A percentile compares a stretch with the other conserved stretches of the same genome.
phyloP scores from a whole-genome alignment of 2,888 invertebrate genomes.

The Tetramorium bicarinatum region DNA sequence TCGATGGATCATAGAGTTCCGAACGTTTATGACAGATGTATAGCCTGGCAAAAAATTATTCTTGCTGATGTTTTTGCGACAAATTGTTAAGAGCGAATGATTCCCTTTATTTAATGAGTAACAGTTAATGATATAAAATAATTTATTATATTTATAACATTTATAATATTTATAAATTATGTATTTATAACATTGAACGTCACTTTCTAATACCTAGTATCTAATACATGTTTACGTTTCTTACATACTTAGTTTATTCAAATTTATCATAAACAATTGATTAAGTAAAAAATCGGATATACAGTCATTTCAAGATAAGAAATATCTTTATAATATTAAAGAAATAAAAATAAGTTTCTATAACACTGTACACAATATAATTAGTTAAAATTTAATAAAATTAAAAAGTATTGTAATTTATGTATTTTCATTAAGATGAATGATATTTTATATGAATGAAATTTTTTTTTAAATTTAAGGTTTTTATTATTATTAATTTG shows the following conservation, averaged over 20 bases:
- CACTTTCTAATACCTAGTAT: background rate
- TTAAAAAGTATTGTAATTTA: background rate
- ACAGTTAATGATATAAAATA: background rate
- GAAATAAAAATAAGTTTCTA: background rate
- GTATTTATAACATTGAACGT: background rate
- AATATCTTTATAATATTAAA: background rate
- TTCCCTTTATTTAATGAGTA: no score
- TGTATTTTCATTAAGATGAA: background rate
- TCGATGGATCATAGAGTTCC: background rate
- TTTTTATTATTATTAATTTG: background rate
- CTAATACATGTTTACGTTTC: no score
- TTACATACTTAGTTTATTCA: no score
- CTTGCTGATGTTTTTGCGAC: background rate
- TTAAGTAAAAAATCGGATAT: background rate
- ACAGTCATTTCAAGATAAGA: background rate
- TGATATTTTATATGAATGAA: background rate
- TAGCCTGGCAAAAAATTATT: background rate
- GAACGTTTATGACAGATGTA: background rate
- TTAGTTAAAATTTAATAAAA: background rate
- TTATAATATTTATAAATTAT: no score
- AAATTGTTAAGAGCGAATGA: background rate
- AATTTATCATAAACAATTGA: no score
- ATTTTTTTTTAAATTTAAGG: background rate
- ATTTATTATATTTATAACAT: background rate
- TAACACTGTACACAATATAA: background rate